phyloP scores from a whole-genome alignment of 1,140 invertebrate species.

The Zaprionus camerounensis region DNA sequence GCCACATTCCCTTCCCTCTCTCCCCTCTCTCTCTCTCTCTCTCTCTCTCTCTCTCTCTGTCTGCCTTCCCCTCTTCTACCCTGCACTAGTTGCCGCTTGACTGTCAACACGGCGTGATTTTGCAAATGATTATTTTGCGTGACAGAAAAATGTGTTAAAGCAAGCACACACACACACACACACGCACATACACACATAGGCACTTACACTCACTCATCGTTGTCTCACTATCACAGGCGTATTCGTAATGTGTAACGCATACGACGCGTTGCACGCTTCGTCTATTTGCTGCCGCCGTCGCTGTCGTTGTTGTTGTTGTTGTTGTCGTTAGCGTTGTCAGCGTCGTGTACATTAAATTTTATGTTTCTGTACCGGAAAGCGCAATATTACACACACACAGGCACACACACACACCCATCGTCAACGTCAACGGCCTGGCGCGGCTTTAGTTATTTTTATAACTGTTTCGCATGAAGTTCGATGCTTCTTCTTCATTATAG shows the following conservation, averaged over 20 bases:
- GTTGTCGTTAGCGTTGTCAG: constrained; percentile 61
- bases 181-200: constrained; percentile 7
- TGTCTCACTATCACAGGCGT: constrained; percentile 4
- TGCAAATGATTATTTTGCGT: constrained; percentile 82
- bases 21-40: too few relatives aligned
- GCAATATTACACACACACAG: constrained; percentile 62
- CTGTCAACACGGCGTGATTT: constrained; percentile 74
- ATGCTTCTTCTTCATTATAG: constrained; percentile 40
- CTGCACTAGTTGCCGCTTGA: constrained; percentile 1
- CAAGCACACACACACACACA: constrained; percentile 24
- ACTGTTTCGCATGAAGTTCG: constrained; percentile 73
- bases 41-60: background rate
- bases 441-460: constrained; percentile 65
- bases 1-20: background rate
- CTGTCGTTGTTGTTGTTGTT: constrained; percentile 32
- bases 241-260: constrained; percentile 77
- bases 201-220: constrained; percentile 1
- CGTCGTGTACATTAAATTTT: constrained; percentile 78
- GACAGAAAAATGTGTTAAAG: constrained; percentile 79
- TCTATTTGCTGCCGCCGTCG: constrained; percentile 38
- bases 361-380: constrained; percentile 80
- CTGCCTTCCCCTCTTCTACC: background rate
- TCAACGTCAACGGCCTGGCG: constrained; percentile 52
- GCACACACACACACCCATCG: background rate
- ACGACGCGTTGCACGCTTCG: constrained; percentile 71